Base-by-base conservation (phyloP, 2,113 vertebrate species). In the Pedionomus torquatus region DNA sequence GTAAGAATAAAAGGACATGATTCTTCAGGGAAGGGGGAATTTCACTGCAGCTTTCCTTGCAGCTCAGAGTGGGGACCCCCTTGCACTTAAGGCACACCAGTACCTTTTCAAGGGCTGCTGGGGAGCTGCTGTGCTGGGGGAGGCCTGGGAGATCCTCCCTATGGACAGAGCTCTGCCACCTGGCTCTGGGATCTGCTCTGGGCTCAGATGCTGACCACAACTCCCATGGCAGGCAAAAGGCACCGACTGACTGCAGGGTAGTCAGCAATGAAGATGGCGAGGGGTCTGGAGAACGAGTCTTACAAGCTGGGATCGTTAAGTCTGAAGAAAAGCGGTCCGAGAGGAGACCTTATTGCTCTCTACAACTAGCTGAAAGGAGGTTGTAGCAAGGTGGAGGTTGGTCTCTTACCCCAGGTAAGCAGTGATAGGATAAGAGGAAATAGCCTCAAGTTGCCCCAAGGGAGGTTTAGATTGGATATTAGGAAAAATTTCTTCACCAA, bases 31-130 rank as follows among this genome's bases (percentile, higher is more conserved):
- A 60, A 44, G 52, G 48, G 28, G 20, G 46, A 68, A 26, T 83
- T 68, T 28, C 55, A 20, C 31, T 21, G 18, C 49, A 20, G 10
- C 28, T 83, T 89, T 63, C 48, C 20, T 58, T 30, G 49, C 52
- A n/a, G 18, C 51, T 71, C 43, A 75, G 43, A 49, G n/a, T 0
- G 0, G 8, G 35, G 74, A 23, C 13, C 28, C 13, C 20, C 28
- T 58, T 49, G 51, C 1, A 1, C 83, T 60, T 33, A 30, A 46
- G 44, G 7, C 60, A 44, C 0, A 0, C 11, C 0, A 0, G 4
- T 14, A 2, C 2, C 2, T 79, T 86, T 89, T 48, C 37, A 41
- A 26, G 51, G 30, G 41, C 13, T 18, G 7, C 4, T 31, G 43
- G 35, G 26, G 60, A 79, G 3, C 51, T 48, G 46, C 1, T 1